Conservation (phyloP, 2,113 vertebrate species). For the Odobenus rosmarus region DNA sequence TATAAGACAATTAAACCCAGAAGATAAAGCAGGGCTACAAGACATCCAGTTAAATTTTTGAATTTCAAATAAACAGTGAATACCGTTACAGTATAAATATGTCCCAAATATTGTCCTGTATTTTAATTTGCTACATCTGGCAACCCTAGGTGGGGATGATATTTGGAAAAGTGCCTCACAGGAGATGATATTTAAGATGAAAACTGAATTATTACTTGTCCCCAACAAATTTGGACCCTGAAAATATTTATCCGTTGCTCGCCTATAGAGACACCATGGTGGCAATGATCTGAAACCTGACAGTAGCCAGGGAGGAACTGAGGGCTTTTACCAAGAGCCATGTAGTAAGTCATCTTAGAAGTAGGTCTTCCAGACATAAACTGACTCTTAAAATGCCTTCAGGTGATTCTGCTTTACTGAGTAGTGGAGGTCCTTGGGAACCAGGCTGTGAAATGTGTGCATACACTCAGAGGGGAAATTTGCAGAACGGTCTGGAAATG, state of each 20-base stretch:
- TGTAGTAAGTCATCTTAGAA: neutral
- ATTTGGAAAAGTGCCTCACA: neutral
- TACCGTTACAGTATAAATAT: neutral
- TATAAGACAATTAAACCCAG: neutral
- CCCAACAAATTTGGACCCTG: neutral
- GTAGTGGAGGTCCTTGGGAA: neutral
- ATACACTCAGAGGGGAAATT: neutral
- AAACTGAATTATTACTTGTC: neutral
- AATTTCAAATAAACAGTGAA: constrained; percentile 18
- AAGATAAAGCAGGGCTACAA: neutral
- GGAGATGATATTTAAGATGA: neutral
- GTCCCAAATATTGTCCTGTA: neutral
- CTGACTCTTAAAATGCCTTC: neutral
- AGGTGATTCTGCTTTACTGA: neutral
- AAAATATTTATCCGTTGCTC: neutral
- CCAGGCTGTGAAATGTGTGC: neutral
- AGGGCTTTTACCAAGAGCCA: neutral
- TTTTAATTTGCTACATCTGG: neutral
- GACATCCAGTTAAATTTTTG: neutral
- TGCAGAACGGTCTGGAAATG: neutral
- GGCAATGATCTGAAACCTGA: neutral
- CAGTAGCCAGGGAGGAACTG: neutral
- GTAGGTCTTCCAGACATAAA: neutral
- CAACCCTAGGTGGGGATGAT: neutral
- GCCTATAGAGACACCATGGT: neutral